Evolutionary conservation across 2,888 invertebrate species (phyloP).

Genomic region (Colletes collaris): DNA sequence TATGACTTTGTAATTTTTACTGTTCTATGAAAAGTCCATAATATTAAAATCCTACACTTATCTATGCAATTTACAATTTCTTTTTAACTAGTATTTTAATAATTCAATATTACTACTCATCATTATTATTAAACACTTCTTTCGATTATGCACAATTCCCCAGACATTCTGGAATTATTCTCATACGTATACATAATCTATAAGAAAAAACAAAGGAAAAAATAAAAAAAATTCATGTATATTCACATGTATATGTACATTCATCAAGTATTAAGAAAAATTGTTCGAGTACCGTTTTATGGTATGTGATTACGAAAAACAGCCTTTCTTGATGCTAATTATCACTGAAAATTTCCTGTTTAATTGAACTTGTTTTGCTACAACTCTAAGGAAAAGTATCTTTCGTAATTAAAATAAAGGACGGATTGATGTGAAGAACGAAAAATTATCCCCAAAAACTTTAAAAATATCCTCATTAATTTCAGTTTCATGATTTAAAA

Average conservation of each 20-base stretch:
- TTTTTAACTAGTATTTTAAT: slow-evolving; percentile 44
- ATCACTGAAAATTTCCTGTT: background rate
- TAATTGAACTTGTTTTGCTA: slow-evolving; percentile 18
- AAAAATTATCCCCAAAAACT: slow-evolving; percentile 11
- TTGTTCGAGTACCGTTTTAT: slow-evolving; percentile 9
- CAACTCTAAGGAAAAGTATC: slow-evolving; percentile 55
- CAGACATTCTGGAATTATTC: slow-evolving; percentile 50
- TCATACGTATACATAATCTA: background rate
- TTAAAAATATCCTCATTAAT: background rate
- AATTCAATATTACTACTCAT: slow-evolving; percentile 52
- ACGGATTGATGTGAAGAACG: slow-evolving; percentile 56
- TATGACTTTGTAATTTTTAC: slow-evolving; percentile 55
- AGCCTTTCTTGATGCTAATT: background rate
- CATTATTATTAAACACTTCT: slow-evolving; percentile 52
- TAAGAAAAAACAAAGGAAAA: slow-evolving; percentile 28
- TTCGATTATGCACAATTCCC: slow-evolving; percentile 53
- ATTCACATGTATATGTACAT: slow-evolving; percentile 47
- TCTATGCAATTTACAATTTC: slow-evolving; percentile 66
- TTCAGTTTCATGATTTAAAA: slow-evolving; percentile 5
- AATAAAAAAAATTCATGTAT: slow-evolving; percentile 29
- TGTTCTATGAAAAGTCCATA: slow-evolving; percentile 58
- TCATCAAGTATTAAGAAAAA: slow-evolving; percentile 19
- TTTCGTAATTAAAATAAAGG: slow-evolving; percentile 52
- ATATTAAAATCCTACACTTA: slow-evolving; percentile 62
- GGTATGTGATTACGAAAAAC: slow-evolving; percentile 2